Percentiles rank a stretch among this genome's conserved stretches.
Conservation (phyloP, 23 tunicate genomes). For the Diplosoma virens region DNA sequence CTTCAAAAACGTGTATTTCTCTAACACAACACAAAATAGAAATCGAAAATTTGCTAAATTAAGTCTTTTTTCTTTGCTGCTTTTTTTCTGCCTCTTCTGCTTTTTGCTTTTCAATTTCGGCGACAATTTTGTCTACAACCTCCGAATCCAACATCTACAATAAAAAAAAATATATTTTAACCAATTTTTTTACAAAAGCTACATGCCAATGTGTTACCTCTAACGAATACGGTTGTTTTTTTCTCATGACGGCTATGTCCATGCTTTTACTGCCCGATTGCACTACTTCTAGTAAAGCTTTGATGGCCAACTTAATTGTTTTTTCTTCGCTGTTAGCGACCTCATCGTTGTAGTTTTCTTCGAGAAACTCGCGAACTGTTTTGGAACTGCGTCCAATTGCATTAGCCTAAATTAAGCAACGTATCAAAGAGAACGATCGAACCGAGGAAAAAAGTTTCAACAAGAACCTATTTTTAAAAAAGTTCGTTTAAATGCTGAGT, state of each 20-base stretch:
- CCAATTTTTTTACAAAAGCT: neutral
- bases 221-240: conserved; percentile 56
- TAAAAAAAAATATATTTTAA: neutral
- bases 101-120: conserved; percentile 93
- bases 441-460: too few relatives aligned
- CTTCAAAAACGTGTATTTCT: too few relatives aligned
- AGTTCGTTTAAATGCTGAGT: too few relatives aligned
- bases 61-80: conserved; percentile 51
- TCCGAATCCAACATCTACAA: conserved; percentile 57
- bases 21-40: conserved; percentile 5
- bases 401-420: conserved; percentile 62
- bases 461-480: too few relatives aligned
- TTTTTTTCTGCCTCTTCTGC: conserved; percentile 95
- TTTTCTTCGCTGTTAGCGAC: conserved; percentile 50
- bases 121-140: conserved; percentile 62
- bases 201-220: conserved; percentile 46
- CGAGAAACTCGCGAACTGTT: conserved; percentile 96
- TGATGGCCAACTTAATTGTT: conserved; percentile 69
- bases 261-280: conserved; percentile 96
- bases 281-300: conserved; percentile 91
- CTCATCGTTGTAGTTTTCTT: conserved; percentile 82
- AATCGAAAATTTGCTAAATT: neutral
- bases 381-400: conserved; percentile 99
- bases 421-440: too few relatives aligned
- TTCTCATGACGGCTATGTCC: conserved; percentile 89